Evolutionary conservation across 2,888 invertebrate genomes (phyloP).

Genomic region (Zonitis immaculata): DNA sequence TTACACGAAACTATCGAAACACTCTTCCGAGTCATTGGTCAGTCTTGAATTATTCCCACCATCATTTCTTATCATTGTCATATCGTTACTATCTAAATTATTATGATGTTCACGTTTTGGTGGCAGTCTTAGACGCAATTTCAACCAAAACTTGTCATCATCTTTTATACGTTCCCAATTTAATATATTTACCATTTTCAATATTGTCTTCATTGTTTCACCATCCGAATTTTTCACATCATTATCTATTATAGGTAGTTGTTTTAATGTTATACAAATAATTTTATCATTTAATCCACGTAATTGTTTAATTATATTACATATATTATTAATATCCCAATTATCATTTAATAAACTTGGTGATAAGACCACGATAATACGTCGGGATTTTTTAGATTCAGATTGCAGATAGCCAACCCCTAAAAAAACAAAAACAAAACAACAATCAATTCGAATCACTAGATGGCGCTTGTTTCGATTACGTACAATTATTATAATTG

Average conservation of each 20-base stretch:
- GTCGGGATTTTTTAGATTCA: conserved; percentile 51
- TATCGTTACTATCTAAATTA: conserved; percentile 14
- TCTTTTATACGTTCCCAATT: conserved; percentile 48
- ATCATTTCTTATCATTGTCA: conserved; percentile 13
- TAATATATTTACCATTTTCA: conserved; percentile 51
- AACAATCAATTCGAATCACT: too few relatives aligned
- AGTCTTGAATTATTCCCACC: conserved; percentile 36
- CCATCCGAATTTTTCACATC: conserved; percentile 49
- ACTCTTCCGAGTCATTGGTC: conserved; percentile 36
- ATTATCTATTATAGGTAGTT: conserved; percentile 42
- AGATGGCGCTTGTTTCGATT: too few relatives aligned
- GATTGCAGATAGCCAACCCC: conserved; percentile 55
- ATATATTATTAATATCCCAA: conserved; percentile 49
- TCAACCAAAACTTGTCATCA: conserved; percentile 58
- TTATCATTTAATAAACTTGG: conserved; percentile 48
- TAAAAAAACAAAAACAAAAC: too few relatives aligned
- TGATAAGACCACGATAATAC: conserved; percentile 51
- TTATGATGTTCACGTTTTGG: conserved; percentile 41
- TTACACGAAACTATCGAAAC: conserved; percentile 41
- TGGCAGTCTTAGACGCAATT: conserved; percentile 60
- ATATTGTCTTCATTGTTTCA: conserved; percentile 50
- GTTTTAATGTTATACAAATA: conserved; percentile 47
- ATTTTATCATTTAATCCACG: conserved; percentile 40
- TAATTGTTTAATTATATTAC: conserved; percentile 49
- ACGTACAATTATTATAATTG: conserved; percentile 35